Percentiles rank a stretch among this genome's conserved stretches.
Conservation (phyloP, 2,888 invertebrate genomes). For the Acrocyrtus sp. region DNA sequence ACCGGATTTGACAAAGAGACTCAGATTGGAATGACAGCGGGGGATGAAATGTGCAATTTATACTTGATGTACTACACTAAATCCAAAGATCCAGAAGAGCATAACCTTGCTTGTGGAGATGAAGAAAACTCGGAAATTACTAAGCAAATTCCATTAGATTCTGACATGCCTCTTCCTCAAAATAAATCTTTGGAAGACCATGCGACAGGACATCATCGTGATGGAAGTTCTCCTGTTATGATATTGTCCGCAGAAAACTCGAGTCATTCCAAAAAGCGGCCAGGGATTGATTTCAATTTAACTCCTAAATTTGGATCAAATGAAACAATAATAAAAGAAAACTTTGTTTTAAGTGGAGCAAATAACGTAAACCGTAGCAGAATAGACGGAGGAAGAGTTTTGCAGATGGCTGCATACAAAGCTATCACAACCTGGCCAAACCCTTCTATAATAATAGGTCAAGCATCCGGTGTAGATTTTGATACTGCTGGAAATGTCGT, state of each 20-base stretch:
- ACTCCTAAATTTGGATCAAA: constrained; percentile 17
- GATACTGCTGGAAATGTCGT: constrained; percentile 79
- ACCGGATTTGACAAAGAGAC: constrained; percentile 65
- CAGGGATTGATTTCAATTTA: constrained; percentile 54
- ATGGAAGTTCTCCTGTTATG: not conserved
- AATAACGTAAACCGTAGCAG: constrained; percentile 24
- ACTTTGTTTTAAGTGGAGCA: constrained; percentile 7
- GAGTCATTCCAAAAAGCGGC: constrained; percentile 61
- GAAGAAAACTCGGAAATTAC: constrained; percentile 63
- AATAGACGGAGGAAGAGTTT: constrained; percentile 33
- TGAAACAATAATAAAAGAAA: no score
- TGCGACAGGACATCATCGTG: constrained; percentile 63
- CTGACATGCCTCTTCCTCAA: constrained; percentile 68
- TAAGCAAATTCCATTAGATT: constrained; percentile 65
- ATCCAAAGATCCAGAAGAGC: constrained; percentile 60
- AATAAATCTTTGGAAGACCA: constrained; percentile 68
- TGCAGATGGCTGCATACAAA: constrained; percentile 61
- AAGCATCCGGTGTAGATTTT: constrained; percentile 83
- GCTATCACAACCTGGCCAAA: constrained; percentile 73
- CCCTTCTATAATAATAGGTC: constrained; percentile 72
- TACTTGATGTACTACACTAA: constrained; percentile 69
- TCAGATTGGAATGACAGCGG: constrained; percentile 66
- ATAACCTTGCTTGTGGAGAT: constrained; percentile 60
- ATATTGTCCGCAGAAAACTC: constrained; percentile 21
- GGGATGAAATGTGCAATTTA: constrained; percentile 70